Percentiles rank a stretch among this genome's conserved stretches.
These are phyloP conservation scores for Chitala chitala DNA, from an alignment of 2,113 vertebrate species.

Conservation along the genomic window DNA sequence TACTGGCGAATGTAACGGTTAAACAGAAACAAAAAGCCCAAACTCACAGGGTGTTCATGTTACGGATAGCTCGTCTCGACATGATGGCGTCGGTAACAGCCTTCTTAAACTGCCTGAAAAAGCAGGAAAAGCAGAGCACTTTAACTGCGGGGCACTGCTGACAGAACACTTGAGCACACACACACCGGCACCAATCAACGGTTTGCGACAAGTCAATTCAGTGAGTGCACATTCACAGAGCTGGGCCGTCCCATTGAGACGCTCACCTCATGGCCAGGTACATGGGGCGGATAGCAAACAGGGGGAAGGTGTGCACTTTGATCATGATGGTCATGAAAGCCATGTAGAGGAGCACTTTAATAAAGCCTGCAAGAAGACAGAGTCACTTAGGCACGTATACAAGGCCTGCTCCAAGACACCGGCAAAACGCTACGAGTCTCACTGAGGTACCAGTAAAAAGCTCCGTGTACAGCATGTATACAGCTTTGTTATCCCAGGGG, in stretches of 20 bases:
- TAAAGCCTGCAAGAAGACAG: slow-evolving; percentile 70
- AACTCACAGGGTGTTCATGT: slow-evolving; percentile 96
- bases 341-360: slow-evolving; percentile 93
- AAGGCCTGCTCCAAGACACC: neutral
- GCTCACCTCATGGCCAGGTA: slow-evolving; percentile 96
- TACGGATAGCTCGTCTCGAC: slow-evolving; percentile 92
- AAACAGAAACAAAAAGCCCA: neutral
- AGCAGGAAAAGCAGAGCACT: neutral
- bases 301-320: slow-evolving; percentile 95
- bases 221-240: neutral
- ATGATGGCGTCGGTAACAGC: slow-evolving; percentile 93
- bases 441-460: slow-evolving; percentile 80
- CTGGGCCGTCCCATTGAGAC: neutral
- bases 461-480: slow-evolving; percentile 96
- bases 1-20: too few relatives aligned
- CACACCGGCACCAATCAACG: neutral
- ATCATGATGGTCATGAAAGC: slow-evolving; percentile 99
- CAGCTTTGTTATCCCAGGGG: slow-evolving; percentile 96
- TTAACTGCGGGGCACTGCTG: neutral
- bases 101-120: slow-evolving; percentile 90
- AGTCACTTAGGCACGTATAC: neutral
- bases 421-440: neutral
- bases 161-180: neutral
- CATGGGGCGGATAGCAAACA: slow-evolving; percentile 98
- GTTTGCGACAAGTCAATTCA: too few relatives aligned